phyloP scores from a whole-genome alignment of 2,888 invertebrate species.

The Oegoconia quadripuncta region DNA sequence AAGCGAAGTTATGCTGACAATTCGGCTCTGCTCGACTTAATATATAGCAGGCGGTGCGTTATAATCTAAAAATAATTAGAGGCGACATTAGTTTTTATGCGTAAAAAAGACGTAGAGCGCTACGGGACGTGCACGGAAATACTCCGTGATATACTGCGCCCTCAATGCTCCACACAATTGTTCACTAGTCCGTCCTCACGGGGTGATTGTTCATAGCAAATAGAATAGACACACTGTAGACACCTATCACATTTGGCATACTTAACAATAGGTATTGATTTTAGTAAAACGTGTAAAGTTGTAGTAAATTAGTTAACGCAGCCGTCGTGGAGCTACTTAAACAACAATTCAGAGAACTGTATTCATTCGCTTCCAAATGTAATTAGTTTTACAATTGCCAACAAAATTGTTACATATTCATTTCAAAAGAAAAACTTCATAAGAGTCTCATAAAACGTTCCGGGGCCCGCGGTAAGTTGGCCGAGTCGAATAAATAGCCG shows the following conservation, averaged over 20 bases:
- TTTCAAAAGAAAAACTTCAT: constrained; percentile 55
- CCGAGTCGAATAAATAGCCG: constrained; percentile 46
- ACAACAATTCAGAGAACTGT: constrained; percentile 4
- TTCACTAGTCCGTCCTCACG: constrained; percentile 46
- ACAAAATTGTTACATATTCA: constrained; percentile 49
- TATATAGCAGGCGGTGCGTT: constrained; percentile 75
- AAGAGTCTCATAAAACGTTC: constrained; percentile 53
- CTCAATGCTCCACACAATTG: constrained; percentile 56
- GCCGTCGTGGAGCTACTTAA: constrained; percentile 36
- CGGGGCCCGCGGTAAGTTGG: constrained; percentile 48
- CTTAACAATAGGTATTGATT: too few species aligned
- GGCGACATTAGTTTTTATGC: constrained; percentile 77
- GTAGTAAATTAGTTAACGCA: too few species aligned
- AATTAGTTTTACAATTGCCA: constrained; percentile 36
- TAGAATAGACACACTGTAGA: too few species aligned
- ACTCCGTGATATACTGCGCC: constrained; percentile 67
- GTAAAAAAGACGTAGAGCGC: constrained; percentile 72
- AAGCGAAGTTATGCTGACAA: constrained; percentile 78
- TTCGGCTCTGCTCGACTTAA: constrained; percentile 71
- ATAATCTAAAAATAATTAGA: constrained; percentile 79
- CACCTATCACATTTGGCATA: too few species aligned
- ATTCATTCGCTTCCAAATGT: constrained; percentile 31
- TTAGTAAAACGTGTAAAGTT: too few species aligned
- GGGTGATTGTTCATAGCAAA: too few species aligned
- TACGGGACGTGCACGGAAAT: constrained; percentile 68